phyloP scores from a whole-genome alignment of 2,797 vertebrate genomes.

The Trachurus trachurus region DNA sequence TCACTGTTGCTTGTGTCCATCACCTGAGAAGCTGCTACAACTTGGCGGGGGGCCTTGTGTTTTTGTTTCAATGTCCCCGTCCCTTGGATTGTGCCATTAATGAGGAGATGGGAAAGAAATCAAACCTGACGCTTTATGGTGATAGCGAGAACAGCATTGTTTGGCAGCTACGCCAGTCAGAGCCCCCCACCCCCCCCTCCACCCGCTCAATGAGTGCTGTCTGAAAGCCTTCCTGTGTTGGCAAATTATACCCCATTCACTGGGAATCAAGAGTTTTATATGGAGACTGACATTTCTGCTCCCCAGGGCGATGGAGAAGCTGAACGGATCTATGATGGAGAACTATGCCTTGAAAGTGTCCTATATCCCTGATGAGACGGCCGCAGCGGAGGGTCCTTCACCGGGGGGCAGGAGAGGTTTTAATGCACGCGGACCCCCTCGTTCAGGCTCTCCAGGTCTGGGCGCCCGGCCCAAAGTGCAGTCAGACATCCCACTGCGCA shows the following conservation, averaged over 20 bases:
- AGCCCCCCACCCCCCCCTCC: neutral
- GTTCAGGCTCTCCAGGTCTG: constrained; percentile 91
- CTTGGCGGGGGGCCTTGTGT: neutral
- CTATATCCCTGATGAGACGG: constrained; percentile 96
- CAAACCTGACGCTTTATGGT: neutral
- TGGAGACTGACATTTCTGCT: constrained; percentile 11
- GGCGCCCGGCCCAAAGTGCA: constrained; percentile 92
- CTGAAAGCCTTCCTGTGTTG: constrained; percentile 4
- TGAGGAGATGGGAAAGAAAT: neutral
- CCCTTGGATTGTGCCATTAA: constrained; percentile 7
- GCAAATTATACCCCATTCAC: neutral
- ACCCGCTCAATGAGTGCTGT: neutral
- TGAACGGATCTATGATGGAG: constrained; percentile 97
- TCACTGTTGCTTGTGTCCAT: neutral
- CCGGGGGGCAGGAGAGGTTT: constrained; percentile 90
- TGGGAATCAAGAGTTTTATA: neutral
- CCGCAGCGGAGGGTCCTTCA: constrained; percentile 84
- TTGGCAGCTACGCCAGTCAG: neutral
- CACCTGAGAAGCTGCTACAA: neutral
- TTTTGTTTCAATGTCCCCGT: neutral
- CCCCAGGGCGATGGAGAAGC: constrained; percentile 96
- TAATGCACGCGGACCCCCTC: constrained; percentile 90
- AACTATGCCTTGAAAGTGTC: constrained; percentile 96
- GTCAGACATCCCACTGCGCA: constrained; percentile 93
- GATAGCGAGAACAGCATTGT: neutral